phyloP scores from a whole-genome alignment of 2,113 vertebrate species.

The Brachyhypopomus gauderio region DNA sequence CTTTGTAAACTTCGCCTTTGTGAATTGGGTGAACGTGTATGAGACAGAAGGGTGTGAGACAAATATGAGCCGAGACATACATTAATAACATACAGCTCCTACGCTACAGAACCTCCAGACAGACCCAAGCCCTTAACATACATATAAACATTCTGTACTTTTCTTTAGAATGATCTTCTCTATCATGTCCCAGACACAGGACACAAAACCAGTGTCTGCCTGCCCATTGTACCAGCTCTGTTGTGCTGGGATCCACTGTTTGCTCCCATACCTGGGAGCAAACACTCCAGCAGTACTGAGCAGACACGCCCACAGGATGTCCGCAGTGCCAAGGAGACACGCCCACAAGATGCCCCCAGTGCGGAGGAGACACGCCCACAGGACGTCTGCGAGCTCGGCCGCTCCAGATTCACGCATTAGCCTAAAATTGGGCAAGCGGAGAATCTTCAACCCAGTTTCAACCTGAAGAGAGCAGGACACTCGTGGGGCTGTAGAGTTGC shows the following conservation, averaged over 20 bases:
- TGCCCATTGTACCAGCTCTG: not conserved
- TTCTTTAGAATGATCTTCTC: too few species aligned
- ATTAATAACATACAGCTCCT: not conserved
- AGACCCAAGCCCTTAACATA: not conserved
- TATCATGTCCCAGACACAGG: too few species aligned
- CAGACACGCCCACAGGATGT: not conserved
- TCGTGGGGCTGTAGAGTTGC: too few species aligned
- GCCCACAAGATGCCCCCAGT: not conserved
- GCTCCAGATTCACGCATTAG: not conserved
- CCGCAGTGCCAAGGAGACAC: conserved; percentile 6
- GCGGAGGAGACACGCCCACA: not conserved
- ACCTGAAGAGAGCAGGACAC: not conserved
- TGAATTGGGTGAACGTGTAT: not conserved
- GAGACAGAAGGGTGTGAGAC: not conserved
- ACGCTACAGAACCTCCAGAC: too few species aligned
- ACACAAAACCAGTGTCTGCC: not conserved
- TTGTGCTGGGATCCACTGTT: not conserved
- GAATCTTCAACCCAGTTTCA: not conserved
- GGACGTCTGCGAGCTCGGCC: not conserved
- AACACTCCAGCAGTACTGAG: not conserved
- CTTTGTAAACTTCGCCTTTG: not conserved
- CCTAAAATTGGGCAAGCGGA: not conserved
- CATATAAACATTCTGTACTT: too few species aligned
- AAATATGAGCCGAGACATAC: not conserved
- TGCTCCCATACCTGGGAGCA: not conserved